phyloP scores from a whole-genome alignment of 2,888 invertebrate genomes.

The Zaprionus lineosus region DNA sequence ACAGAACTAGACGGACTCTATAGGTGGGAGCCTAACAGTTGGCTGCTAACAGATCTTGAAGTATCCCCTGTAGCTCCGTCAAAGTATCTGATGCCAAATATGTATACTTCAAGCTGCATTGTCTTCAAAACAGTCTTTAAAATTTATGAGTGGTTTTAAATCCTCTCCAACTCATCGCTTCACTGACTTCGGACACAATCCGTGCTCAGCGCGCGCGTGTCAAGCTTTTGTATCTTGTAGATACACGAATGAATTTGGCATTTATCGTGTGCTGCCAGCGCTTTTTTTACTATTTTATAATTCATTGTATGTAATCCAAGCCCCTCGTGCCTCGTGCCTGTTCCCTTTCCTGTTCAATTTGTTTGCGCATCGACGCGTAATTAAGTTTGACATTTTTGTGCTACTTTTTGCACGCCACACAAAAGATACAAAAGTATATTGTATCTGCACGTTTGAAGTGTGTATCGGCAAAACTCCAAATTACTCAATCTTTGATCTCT shows the following conservation, averaged over 20 bases:
- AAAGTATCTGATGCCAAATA: too few species aligned
- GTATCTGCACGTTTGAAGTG: conserved; percentile 28
- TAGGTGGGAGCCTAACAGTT: too few species aligned
- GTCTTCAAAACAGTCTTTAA: too few species aligned
- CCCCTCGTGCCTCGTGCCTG: conserved; percentile 14
- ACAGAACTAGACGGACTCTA: too few species aligned
- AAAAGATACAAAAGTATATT: conserved; percentile 37
- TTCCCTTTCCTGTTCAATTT: conserved; percentile 38
- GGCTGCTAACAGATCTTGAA: too few species aligned
- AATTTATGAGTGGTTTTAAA: too few species aligned
- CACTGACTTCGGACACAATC: too few species aligned
- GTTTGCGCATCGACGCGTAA: conserved; percentile 75
- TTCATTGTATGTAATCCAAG: too few species aligned
- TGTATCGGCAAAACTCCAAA: conserved; percentile 39
- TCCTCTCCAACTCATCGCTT: too few species aligned
- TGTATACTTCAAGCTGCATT: too few species aligned
- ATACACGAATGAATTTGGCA: conserved; percentile 26
- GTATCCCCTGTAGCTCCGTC: too few species aligned
- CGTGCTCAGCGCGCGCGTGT: conserved; percentile 54
- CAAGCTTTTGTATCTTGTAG: conserved; percentile 44
- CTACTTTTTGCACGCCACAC: conserved; percentile 62
- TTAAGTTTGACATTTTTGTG: conserved; percentile 70
- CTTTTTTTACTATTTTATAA: too few species aligned
- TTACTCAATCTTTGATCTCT: conserved; percentile 54
- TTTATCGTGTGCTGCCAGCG: conserved; percentile 35